Evolutionary conservation across 2,888 invertebrate species (phyloP).

Genomic region (Cynaeus angustus): DNA sequence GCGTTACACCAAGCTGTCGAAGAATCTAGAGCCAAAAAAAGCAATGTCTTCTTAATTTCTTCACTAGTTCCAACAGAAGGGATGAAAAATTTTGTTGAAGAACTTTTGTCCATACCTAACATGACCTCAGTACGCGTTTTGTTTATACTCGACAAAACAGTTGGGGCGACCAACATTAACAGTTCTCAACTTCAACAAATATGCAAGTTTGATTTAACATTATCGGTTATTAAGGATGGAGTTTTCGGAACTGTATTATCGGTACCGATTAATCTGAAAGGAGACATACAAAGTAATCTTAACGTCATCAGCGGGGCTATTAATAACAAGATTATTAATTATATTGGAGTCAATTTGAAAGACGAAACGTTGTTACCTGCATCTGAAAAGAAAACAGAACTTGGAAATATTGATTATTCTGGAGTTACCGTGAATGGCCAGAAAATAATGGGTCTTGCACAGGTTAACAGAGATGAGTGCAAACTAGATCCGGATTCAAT

Average conservation of each 20-base stretch:
- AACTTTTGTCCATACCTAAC: slow-evolving; percentile 59
- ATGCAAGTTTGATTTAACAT: slow-evolving; percentile 81
- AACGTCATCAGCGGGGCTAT: slow-evolving; percentile 54
- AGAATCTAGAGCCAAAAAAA: slow-evolving; percentile 53
- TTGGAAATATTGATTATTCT: slow-evolving; percentile 68
- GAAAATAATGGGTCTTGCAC: slow-evolving; percentile 81
- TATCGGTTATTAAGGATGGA: slow-evolving; percentile 83
- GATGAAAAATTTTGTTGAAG: slow-evolving; percentile 63
- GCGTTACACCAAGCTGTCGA: slow-evolving; percentile 60
- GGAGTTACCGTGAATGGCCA: slow-evolving; percentile 71
- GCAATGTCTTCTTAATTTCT: slow-evolving; percentile 63
- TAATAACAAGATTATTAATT: slow-evolving; percentile 62
- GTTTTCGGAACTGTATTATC: slow-evolving; percentile 60
- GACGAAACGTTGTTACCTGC: slow-evolving; percentile 31
- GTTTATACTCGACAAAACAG: slow-evolving; percentile 77
- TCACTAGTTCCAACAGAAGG: slow-evolving; percentile 66
- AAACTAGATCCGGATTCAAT: slow-evolving; percentile 67
- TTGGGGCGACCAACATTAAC: slow-evolving; percentile 78
- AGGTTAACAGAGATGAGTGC: slow-evolving; percentile 63
- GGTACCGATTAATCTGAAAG: slow-evolving; percentile 62
- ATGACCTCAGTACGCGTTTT: slow-evolving; percentile 68
- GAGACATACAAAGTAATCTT: slow-evolving; percentile 54
- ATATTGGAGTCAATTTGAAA: slow-evolving; percentile 61
- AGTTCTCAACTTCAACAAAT: slow-evolving; percentile 79
- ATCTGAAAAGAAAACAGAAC: slow-evolving; percentile 57